These are phyloP conservation scores for Arremon brunneinucha DNA, from an alignment of 2,797 vertebrate species.

Conservation along the genomic window DNA sequence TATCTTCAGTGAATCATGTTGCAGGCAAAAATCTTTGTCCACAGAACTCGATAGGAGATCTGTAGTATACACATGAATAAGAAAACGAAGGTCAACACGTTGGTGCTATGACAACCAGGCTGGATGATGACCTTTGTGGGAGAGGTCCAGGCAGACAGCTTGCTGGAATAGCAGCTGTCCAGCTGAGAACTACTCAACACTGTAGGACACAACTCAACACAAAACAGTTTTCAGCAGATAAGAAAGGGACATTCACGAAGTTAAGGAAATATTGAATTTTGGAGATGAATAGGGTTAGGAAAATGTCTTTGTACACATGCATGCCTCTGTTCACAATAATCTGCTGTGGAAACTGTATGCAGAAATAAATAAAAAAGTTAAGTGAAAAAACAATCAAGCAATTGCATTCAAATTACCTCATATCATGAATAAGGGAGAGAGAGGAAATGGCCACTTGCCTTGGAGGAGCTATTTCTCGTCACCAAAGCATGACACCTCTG, in stretches of 20 bases:
- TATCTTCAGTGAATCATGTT: constrained; percentile 25
- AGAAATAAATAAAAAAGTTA: neutral
- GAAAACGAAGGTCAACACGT: neutral
- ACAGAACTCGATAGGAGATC: neutral
- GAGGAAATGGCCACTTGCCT: neutral
- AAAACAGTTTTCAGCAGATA: neutral
- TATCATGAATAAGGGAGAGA: neutral
- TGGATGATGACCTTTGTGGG: neutral
- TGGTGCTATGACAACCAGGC: neutral
- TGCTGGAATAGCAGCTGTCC: neutral
- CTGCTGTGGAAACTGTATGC: neutral
- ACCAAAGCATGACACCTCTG: neutral
- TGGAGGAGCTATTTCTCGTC: neutral
- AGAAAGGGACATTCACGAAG: neutral
- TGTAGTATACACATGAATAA: neutral
- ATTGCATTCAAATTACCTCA: neutral
- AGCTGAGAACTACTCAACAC: neutral
- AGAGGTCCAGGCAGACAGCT: neutral
- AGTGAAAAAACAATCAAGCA: neutral
- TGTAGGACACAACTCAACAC: neutral
- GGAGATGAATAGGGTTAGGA: neutral
- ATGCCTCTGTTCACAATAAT: neutral
- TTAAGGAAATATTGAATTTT: neutral
- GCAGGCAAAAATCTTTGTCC: neutral
- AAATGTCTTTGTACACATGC: neutral